Conservation (phyloP, 2,797 vertebrate species). For the Siniperca undulata region DNA sequence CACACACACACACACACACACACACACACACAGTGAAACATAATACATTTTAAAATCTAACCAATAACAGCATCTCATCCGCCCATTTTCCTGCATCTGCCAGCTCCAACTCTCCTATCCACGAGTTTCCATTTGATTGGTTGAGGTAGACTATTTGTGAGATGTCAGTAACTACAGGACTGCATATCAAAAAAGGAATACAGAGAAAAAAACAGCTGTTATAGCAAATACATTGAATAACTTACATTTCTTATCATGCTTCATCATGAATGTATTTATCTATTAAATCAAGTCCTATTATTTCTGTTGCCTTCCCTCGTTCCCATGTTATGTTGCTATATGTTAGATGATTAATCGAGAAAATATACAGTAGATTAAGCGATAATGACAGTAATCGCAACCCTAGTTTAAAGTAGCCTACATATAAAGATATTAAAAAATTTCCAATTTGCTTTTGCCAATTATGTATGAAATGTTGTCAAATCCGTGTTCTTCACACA, state of each 20-base stretch:
- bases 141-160: slow-evolving; percentile 70
- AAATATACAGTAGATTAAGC: background rate
- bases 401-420: background rate
- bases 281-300: background rate
- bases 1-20: slow-evolving; percentile 9
- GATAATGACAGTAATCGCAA: background rate
- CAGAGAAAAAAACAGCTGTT: slow-evolving; percentile 66
- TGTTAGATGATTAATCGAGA: no score
- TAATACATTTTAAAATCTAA: slow-evolving; percentile 35
- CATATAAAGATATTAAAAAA: background rate
- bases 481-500: background rate
- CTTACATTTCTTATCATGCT: background rate
- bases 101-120: slow-evolving; percentile 81
- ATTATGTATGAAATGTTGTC: background rate
- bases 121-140: slow-evolving; percentile 69
- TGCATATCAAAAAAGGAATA: slow-evolving; percentile 83
- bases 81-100: slow-evolving; percentile 81
- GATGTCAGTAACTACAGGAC: slow-evolving; percentile 77
- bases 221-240: background rate
- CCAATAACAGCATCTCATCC: slow-evolving; percentile 72
- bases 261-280: background rate
- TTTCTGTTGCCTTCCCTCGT: background rate
- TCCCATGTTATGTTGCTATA: no score
- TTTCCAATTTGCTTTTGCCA: background rate
- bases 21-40: slow-evolving; percentile 8